Percentiles rank a stretch among this genome's conserved stretches.
These are phyloP conservation scores for Drosophila demipolita DNA, from an alignment of 2,888 invertebrate genomes.

Conservation along the genomic window DNA sequence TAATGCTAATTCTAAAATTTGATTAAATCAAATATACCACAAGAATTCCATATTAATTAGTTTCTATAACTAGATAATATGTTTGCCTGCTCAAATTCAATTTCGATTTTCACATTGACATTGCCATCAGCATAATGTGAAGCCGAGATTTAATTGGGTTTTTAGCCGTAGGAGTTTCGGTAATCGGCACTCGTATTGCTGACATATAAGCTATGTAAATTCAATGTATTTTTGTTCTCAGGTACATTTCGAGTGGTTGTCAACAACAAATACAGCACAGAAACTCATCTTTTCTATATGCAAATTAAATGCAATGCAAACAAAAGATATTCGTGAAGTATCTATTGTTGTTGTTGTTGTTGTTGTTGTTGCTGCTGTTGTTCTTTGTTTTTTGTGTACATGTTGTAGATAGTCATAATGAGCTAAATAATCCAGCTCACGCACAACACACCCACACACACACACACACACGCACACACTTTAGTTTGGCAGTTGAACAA, in stretches of 20 bases:
- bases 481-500: constrained; percentile 57
- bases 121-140: constrained; percentile 7
- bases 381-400: background rate
- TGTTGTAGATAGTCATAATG: constrained; percentile 44
- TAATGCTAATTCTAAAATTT: background rate
- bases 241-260: constrained; percentile 23
- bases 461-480: constrained; percentile 5
- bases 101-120: background rate
- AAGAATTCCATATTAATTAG: background rate
- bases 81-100: background rate
- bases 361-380: constrained; percentile 14
- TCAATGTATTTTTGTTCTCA: constrained; percentile 13
- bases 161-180: constrained; percentile 8
- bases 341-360: constrained; percentile 12
- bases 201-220: constrained; percentile 1
- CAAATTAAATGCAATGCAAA: constrained; percentile 40
- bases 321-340: constrained; percentile 10
- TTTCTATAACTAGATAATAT: background rate
- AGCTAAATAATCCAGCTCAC: constrained; percentile 29
- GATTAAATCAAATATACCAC: background rate
- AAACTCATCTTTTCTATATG: constrained; percentile 23
- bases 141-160: constrained; percentile 12
- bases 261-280: background rate
- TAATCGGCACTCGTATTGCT: constrained; percentile 10
- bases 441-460: constrained; percentile 8